A percentile compares a stretch with the other conserved stretches of the same genome.
phyloP scores from a whole-genome alignment of 2,113 vertebrate genomes.

The Rostratula benghalensis region DNA sequence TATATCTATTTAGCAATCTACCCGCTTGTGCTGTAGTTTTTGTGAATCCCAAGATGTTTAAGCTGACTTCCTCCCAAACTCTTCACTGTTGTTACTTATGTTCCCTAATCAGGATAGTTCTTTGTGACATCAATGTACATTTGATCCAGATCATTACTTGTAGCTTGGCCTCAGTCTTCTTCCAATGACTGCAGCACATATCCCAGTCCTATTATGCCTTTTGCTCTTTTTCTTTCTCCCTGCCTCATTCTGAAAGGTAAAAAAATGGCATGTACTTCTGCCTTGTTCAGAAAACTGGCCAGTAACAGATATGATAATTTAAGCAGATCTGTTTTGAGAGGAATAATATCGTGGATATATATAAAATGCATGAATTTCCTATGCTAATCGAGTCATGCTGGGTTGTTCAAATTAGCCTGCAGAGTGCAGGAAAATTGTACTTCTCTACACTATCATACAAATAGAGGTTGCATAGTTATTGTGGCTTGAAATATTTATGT shows the following conservation, averaged over 20 bases:
- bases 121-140: background rate
- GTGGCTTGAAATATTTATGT: background rate
- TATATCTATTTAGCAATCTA: background rate
- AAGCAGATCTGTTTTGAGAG: background rate
- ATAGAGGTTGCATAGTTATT: background rate
- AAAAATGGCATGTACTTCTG: background rate
- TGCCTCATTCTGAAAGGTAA: constrained; percentile 54
- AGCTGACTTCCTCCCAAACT: background rate
- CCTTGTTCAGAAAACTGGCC: background rate
- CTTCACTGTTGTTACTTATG: background rate
- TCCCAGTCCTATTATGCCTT: background rate
- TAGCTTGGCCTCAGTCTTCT: constrained; percentile 28
- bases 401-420: background rate
- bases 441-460: background rate
- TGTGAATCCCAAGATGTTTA: background rate
- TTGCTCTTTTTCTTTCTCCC: constrained; percentile 7
- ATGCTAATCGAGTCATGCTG: background rate
- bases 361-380: background rate
- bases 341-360: background rate
- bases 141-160: constrained; percentile 10
- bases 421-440: background rate
- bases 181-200: background rate
- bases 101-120: background rate
- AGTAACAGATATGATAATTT: background rate
- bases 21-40: background rate